Evolutionary conservation across 1,140 invertebrate species (phyloP).

Genomic region (Pinna nobilis): DNA sequence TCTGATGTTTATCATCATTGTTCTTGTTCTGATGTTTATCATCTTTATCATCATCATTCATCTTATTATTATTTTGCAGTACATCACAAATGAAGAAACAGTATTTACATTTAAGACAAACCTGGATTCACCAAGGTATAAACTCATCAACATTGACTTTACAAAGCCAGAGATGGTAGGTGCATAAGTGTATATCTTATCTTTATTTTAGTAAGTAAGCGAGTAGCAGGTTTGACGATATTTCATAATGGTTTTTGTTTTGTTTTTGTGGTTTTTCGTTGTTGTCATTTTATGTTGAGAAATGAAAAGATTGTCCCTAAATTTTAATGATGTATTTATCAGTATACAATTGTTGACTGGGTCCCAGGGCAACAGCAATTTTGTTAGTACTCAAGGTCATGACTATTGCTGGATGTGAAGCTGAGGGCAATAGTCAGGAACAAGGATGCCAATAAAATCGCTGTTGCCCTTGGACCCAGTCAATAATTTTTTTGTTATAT

Average conservation of each 20-base stretch:
- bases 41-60: neutral
- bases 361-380: too few relatives aligned
- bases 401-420: too few relatives aligned
- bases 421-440: too few relatives aligned
- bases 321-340: neutral
- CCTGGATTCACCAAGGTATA: constrained; percentile 93
- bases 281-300: neutral
- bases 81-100: constrained; percentile 91
- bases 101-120: constrained; percentile 94
- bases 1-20: too few relatives aligned
- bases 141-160: constrained; percentile 92
- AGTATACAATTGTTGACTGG: too few relatives aligned
- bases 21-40: neutral
- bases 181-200: too few relatives aligned
- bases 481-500: too few relatives aligned
- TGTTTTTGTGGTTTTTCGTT: neutral
- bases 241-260: neutral
- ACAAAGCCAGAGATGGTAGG: constrained; percentile 79
- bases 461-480: too few relatives aligned
- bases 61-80: constrained; percentile 78
- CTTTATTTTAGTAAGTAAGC: too few relatives aligned
- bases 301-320: neutral
- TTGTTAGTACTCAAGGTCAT: too few relatives aligned
- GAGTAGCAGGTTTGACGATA: neutral
- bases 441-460: too few relatives aligned